Conservation (phyloP, 2,888 invertebrate species). For the Glyphotaelius pellucidus region DNA sequence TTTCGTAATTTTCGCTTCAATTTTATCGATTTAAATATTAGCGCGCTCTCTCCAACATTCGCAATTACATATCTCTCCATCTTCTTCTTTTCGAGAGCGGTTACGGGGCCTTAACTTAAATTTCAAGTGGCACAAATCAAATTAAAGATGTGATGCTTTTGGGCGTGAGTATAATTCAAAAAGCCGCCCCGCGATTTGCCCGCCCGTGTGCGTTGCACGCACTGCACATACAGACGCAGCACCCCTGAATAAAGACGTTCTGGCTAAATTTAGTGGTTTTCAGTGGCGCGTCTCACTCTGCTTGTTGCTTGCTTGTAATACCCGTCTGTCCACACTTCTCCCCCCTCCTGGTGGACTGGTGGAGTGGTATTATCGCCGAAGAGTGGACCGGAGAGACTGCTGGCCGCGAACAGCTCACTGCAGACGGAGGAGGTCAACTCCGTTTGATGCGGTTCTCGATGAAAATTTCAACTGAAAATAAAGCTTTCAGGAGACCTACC, state of each 20-base stretch:
- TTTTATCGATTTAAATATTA: too few species aligned
- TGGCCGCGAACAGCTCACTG: neutral
- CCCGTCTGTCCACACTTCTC: conserved; percentile 28
- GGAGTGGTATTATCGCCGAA: neutral
- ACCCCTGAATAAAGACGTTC: neutral
- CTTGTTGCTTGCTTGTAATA: conserved; percentile 2
- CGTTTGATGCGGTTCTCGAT: neutral
- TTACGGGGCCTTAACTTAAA: too few species aligned
- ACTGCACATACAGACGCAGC: neutral
- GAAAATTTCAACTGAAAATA: neutral
- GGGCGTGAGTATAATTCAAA: neutral
- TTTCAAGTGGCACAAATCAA: neutral
- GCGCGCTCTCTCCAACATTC: too few species aligned
- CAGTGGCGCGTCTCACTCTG: neutral
- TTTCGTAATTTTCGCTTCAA: too few species aligned
- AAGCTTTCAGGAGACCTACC: neutral
- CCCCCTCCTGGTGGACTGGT: neutral
- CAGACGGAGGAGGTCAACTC: neutral
- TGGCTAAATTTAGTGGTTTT: conserved; percentile 18
- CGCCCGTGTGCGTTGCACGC: neutral
- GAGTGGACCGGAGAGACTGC: neutral
- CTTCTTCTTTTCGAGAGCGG: too few species aligned
- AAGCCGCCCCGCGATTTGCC: neutral
- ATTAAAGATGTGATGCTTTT: neutral
- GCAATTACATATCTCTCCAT: too few species aligned